phyloP scores from a whole-genome alignment of 2,113 vertebrate species.

The Lophotis ruficrista region DNA sequence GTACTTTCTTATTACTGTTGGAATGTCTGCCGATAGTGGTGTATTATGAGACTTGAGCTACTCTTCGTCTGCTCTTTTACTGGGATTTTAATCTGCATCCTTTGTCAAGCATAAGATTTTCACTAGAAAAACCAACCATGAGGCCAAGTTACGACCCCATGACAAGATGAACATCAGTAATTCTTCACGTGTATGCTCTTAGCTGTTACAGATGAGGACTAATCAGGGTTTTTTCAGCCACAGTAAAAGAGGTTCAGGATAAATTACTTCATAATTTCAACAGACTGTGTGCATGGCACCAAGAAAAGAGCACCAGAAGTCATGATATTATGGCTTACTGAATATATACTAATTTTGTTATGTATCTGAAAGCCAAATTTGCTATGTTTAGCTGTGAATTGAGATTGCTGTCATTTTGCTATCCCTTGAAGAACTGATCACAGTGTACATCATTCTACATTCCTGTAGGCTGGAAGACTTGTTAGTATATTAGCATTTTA shows the following conservation, averaged over 20 bases:
- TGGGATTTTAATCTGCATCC: not conserved
- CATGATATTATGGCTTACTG: not conserved
- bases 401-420: not conserved
- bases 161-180: not conserved
- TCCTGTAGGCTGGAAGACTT: not conserved
- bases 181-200: not conserved
- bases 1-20: not conserved
- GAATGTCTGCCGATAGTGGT: not conserved
- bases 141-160: rapidly evolving
- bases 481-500: not conserved
- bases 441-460: not conserved
- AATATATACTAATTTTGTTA: not conserved
- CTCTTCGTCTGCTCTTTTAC: not conserved
- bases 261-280: not conserved
- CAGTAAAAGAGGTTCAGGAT: not conserved
- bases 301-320: not conserved
- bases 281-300: not conserved
- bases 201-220: not conserved
- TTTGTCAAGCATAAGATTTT: not conserved
- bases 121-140: not conserved
- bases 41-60: not conserved
- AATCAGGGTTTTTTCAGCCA: not conserved
- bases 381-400: not conserved
- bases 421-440: not conserved
- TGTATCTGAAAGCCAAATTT: not conserved